Evolutionary conservation across 2,888 invertebrate genomes (phyloP).

Genomic region (Eristalinus aeneus): DNA sequence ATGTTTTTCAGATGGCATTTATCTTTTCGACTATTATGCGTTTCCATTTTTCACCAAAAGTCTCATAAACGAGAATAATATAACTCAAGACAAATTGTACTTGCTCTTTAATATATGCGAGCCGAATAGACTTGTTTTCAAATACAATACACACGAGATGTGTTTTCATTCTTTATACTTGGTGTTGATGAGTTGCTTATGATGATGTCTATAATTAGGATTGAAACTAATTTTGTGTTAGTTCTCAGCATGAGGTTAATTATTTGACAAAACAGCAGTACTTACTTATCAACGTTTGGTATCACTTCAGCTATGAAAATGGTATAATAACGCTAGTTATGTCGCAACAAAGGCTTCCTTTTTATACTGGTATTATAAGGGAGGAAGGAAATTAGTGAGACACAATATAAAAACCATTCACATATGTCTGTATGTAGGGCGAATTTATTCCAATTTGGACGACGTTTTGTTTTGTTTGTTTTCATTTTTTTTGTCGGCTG

Average conservation of each 20-base stretch:
- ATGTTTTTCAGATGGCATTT: not conserved
- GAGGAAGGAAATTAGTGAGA: too few species aligned
- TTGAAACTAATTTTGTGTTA: constrained; percentile 10
- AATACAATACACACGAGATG: not conserved
- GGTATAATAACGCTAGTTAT: too few species aligned
- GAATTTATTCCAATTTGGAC: constrained; percentile 7
- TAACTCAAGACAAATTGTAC: not conserved
- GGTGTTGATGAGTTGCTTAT: constrained; percentile 19
- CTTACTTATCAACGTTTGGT: not conserved
- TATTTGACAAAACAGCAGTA: not conserved
- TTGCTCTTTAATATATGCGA: not conserved
- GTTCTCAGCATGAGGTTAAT: not conserved
- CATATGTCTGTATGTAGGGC: not conserved
- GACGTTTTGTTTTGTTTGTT: constrained; percentile 30
- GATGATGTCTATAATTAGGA: constrained; percentile 20
- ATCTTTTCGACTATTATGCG: not conserved
- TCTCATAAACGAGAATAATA: not conserved
- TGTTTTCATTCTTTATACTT: not conserved
- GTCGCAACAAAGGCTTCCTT: not conserved
- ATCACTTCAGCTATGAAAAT: too few species aligned
- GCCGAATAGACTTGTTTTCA: not conserved
- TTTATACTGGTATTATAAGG: too few species aligned
- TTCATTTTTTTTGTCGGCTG: not conserved
- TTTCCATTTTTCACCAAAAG: not conserved
- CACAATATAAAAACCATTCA: not conserved